Percentiles rank a stretch among this genome's conserved stretches.
Evolutionary conservation across 2,797 vertebrate species (phyloP).

Genomic region (Thalassophryne amazonica): DNA sequence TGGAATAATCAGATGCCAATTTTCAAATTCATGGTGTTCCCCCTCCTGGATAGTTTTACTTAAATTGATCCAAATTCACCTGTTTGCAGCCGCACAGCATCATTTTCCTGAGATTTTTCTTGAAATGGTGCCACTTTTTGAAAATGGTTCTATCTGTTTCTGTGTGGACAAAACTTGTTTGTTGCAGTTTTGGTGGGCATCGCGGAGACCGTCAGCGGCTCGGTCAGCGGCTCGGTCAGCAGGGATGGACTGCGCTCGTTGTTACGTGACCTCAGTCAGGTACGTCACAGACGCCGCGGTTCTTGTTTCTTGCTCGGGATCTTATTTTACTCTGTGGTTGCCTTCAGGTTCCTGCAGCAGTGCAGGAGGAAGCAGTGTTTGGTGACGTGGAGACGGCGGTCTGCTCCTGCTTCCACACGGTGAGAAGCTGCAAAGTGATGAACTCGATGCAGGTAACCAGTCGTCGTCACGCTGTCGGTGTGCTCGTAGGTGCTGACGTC

Average conservation of each 20-base stretch:
- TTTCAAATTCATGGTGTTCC: no score
- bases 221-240: slow-evolving; percentile 66
- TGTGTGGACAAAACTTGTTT: background rate
- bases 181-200: slow-evolving; percentile 78
- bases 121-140: no score
- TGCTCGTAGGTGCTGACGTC: slow-evolving; percentile 68
- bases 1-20: no score
- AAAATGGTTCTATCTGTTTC: no score
- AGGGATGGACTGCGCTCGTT: slow-evolving; percentile 72
- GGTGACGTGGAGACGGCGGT: slow-evolving; percentile 75
- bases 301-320: background rate
- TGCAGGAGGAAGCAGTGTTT: slow-evolving; percentile 76
- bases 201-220: slow-evolving; percentile 58
- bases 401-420: slow-evolving; percentile 71
- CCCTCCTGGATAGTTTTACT: no score
- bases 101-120: no score
- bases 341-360: slow-evolving; percentile 76
- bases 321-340: background rate
- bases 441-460: background rate
- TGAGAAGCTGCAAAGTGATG: slow-evolving; percentile 23
- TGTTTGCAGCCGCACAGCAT: no score
- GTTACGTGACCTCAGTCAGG: slow-evolving; percentile 84
- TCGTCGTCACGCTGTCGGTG: background rate
- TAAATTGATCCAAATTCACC: no score
- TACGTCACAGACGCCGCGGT: slow-evolving; percentile 23